Evolutionary conservation across 2,113 vertebrate genomes (phyloP).

Genomic region (Sinosuthora webbiana): DNA sequence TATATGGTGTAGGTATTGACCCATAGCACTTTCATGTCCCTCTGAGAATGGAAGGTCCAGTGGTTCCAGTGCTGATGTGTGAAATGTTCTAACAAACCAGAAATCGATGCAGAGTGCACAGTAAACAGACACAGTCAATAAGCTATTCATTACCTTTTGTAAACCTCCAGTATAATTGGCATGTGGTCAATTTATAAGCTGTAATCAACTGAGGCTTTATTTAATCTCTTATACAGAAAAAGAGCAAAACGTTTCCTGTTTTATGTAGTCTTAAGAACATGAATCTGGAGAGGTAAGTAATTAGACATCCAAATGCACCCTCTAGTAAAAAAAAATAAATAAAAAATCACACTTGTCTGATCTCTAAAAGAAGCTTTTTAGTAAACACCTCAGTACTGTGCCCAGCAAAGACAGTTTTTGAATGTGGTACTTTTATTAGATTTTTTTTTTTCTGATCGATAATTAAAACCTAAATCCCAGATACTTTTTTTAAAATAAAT

Average conservation of each 20-base stretch:
- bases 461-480: constrained; percentile 1
- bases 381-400: not conserved
- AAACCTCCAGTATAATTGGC: constrained; percentile 20
- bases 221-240: not conserved
- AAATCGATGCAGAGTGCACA: constrained; percentile 32
- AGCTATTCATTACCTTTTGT: constrained; percentile 47
- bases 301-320: not conserved
- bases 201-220: constrained; percentile 5
- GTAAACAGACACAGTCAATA: constrained; percentile 31
- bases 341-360: not conserved
- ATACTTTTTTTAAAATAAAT: not conserved
- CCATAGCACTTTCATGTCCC: not conserved
- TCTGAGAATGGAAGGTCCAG: not conserved
- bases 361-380: not conserved
- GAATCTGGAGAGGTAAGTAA: not conserved
- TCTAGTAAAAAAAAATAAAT: not conserved
- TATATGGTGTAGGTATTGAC: not conserved
- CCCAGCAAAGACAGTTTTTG: not conserved
- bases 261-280: not conserved
- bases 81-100: constrained; percentile 46
- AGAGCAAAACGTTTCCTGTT: not conserved
- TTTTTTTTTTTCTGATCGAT: not conserved
- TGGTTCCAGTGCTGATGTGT: constrained; percentile 5
- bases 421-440: not conserved
- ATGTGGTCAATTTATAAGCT: constrained; percentile 24